Evolutionary conservation across 2,888 invertebrate genomes (phyloP).

Genomic region (Caenorhabditis imperialis): DNA sequence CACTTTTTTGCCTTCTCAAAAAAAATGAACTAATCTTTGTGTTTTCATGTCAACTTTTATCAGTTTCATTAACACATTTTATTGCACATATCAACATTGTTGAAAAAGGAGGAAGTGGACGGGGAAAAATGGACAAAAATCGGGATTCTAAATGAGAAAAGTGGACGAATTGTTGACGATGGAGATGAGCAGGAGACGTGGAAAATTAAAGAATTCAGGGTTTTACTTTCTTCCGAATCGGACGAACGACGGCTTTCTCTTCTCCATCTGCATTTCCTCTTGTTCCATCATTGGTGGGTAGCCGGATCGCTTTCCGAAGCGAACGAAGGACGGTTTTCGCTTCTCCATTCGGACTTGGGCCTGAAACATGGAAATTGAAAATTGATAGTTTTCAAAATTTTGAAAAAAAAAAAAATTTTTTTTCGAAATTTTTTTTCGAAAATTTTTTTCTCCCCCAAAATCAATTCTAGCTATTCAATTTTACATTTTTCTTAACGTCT

Average conservation of each 20-base stretch:
- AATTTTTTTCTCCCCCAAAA: background rate
- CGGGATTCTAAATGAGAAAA: slow-evolving; percentile 2
- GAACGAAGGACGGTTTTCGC: slow-evolving; percentile 67
- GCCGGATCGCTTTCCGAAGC: slow-evolving; percentile 65
- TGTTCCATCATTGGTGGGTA: slow-evolving; percentile 24
- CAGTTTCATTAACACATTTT: slow-evolving; percentile 43
- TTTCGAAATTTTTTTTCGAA: too few relatives aligned
- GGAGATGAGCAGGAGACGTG: slow-evolving; percentile 2
- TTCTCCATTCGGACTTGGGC: slow-evolving; percentile 51
- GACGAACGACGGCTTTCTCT: slow-evolving; percentile 67
- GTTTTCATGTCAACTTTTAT: too few relatives aligned
- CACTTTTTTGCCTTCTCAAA: too few relatives aligned
- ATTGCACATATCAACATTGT: slow-evolving; percentile 43
- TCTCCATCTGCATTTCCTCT: slow-evolving; percentile 51
- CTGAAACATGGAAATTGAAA: slow-evolving; percentile 1
- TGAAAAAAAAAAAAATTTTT: too few relatives aligned
- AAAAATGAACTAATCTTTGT: too few relatives aligned
- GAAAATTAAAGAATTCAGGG: slow-evolving; percentile 13
- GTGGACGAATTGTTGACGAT: slow-evolving; percentile 9
- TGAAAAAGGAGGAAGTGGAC: slow-evolving; percentile 6
- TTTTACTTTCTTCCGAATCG: slow-evolving; percentile 65
- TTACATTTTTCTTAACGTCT: too few relatives aligned
- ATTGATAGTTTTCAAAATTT: background rate
- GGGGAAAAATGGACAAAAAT: background rate
- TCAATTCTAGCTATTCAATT: background rate